Evolutionary conservation across 2,113 vertebrate species (phyloP).

Genomic region (Pelodiscus sinensis): DNA sequence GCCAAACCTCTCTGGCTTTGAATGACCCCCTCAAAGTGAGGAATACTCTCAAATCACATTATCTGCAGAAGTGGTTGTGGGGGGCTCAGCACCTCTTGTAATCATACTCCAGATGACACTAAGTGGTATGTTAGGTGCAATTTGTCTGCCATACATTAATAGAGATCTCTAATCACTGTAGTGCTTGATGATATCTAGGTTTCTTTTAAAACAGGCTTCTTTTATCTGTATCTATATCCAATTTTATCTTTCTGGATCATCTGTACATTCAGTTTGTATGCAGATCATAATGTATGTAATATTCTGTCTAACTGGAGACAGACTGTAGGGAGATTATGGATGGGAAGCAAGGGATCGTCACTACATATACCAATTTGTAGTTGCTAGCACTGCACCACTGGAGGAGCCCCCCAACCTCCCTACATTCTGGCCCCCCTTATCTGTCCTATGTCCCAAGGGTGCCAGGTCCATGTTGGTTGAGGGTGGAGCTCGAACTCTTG

Average conservation of each 20-base stretch:
- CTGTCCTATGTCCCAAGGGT: too few relatives aligned
- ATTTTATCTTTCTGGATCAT: not conserved
- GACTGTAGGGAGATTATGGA: not conserved
- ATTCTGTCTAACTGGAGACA: not conserved
- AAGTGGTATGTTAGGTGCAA: accelerated
- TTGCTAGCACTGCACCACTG: not conserved
- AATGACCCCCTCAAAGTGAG: not conserved
- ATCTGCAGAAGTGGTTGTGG: not conserved
- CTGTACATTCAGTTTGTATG: not conserved
- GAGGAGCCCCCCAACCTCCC: too few relatives aligned
- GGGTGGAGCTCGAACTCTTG: too few relatives aligned
- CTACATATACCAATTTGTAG: not conserved
- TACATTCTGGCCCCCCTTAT: too few relatives aligned
- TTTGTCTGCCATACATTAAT: accelerated
- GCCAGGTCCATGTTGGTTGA: too few relatives aligned
- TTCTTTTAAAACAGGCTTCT: not conserved
- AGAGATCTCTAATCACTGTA: accelerated
- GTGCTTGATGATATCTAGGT: not conserved
- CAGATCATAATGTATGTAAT: not conserved
- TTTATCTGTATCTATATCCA: not conserved
- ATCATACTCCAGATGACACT: not conserved
- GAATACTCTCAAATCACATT: accelerated
- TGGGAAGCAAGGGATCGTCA: not conserved
- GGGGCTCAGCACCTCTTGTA: not conserved
- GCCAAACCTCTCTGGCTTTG: accelerated